Evolutionary conservation across 2,113 vertebrate genomes (phyloP), one percentile per base, ranked within the genome.

Genomic region (Paramisgurnus dabryanus): DNA sequence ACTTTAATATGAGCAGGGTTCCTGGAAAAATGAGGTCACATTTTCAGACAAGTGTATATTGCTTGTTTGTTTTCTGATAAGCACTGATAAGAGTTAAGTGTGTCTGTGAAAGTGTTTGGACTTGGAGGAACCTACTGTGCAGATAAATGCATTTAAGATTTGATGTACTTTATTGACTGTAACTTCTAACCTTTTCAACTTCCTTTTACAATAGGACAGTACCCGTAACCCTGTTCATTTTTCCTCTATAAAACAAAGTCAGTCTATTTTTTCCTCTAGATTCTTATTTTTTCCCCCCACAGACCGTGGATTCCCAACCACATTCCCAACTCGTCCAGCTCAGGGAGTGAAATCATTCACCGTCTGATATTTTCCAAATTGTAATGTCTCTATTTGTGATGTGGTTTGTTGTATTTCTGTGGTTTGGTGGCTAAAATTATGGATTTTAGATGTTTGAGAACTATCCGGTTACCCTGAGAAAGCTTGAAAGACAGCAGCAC

Each of bases 331-430:
- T 55, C 39, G 6, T 53, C 45, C 58, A 50, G 17, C 67, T 71
- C 58, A 22, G 57, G 57, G 57, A 71, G 22, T 58, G 63, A 34
- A 72, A 71, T 65, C 27, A 34, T 34, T 34, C 22, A 47, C 67
- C 4, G 17, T 58, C 49, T 64, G 57, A 50, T 34, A 34, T 73
- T 72, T 71, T 66, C 57, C 78, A 27, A 79, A 71, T 50, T 4
- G 27, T 61, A 50, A 65, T 39, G 47, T 76, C 45, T 76, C 61
- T 65, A 47, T 79, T 63, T 79, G 45, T 79, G 78, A 79, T 70
- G 78, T 71, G 78, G 78, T 70, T 70, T 70, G 78, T 71, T 79
- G 57, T 70, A 7, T 63, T 79, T 39, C 27, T 71, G 78, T 50
- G 78, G 67, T 60, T 63, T 70, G 78, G 58, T 58, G 4, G 60